A percentile compares a stretch with the other conserved stretches of the same genome.
Evolutionary conservation across 2,113 vertebrate species (phyloP).

Genomic region (Butorides virescens): DNA sequence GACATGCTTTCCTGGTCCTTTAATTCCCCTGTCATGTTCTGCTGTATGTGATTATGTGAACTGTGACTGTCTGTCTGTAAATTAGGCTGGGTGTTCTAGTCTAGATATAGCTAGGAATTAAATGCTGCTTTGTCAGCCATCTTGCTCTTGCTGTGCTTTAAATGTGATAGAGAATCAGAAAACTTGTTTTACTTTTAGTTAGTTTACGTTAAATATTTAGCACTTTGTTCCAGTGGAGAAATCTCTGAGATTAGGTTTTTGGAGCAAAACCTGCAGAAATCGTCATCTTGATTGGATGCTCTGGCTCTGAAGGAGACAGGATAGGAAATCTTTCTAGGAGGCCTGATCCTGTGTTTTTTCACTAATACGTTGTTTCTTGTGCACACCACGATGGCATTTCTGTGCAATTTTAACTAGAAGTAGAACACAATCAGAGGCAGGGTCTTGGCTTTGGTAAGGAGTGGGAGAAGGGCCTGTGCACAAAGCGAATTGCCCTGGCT

Average conservation of each 20-base stretch:
- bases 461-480: background rate
- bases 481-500: background rate
- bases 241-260: conserved; percentile 27
- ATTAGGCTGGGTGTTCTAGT: conserved; percentile 51
- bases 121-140: conserved; percentile 56
- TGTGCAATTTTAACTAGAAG: background rate
- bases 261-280: conserved; percentile 22
- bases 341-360: background rate
- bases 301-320: background rate
- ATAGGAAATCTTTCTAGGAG: background rate
- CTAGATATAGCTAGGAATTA: conserved; percentile 47
- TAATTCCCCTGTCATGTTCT: conserved; percentile 66
- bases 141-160: conserved; percentile 38
- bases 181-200: background rate
- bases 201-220: conserved; percentile 57
- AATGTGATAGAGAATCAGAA: conserved; percentile 30
- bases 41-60: conserved; percentile 59
- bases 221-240: conserved; percentile 45
- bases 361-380: fast-evolving
- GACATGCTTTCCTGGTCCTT: conserved; percentile 54
- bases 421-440: fast-evolving
- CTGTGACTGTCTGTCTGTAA: conserved; percentile 56
- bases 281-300: background rate
- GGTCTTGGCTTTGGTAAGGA: background rate
- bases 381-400: fast-evolving